Evolutionary conservation across 2,797 vertebrate genomes (phyloP), one percentile per base, ranked within the genome.

Genomic region (Eulemur albifrons): DNA sequence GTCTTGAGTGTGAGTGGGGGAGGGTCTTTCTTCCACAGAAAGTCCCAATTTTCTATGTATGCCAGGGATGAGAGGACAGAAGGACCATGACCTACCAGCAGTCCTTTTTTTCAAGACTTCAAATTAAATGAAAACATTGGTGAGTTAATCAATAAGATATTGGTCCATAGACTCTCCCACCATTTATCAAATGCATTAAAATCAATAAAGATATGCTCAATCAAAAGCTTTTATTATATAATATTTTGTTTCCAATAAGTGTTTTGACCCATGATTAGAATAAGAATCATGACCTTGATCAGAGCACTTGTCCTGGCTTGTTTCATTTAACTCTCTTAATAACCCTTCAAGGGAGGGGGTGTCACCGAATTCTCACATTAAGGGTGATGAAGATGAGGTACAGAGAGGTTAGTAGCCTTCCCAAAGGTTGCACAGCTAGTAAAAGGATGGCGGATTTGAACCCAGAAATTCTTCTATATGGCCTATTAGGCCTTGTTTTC

Each of bases 151-250:
- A 70, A 86, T 97, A 86, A 85, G 61, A 79, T 97, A 96, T 96
- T 70, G 67, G 81, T 85, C 90, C n/a, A 50, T 32, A 54, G 43
- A 96, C 40, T 88, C 40, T 90, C 38, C n/a, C 1, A 14, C 21
- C 88, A 94, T 96, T 96, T 95, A 85, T 95, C 94, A 96, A 94
- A 88, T 52, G 54, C 92, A 70, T 94, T 92, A 92, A 97, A 97
- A 96, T 97, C 93, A 92, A 92, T 97, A 85, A 82, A 88, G 65
- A 70, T 83, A 54, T 57, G 23, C 50, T 57, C 43, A 57, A 92
- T 95, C 81, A 92, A 92, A 91, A 92, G 54, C 40, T 88, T 81
- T 91, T 95, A 85, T 94, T 95, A 80, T 30, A 40, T 21, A 90
- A 67, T 88, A 63, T 95, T 95, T 86, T 96, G 82, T 86, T 84